Base-by-base conservation (phyloP, 2,888 invertebrate genomes). In the Icerya purchasi region DNA sequence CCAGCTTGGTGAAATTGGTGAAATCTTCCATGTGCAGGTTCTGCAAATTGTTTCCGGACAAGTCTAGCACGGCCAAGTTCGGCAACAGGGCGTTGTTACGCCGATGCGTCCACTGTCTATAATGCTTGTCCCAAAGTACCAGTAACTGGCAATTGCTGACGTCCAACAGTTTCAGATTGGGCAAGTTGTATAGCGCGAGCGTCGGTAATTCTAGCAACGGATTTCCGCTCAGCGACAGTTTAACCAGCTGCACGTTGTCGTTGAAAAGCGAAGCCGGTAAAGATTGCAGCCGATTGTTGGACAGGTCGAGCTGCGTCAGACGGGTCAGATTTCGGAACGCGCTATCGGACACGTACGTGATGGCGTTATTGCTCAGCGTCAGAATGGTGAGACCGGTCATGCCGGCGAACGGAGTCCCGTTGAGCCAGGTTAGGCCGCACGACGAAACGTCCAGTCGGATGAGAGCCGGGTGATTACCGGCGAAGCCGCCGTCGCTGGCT, bases 401-500 rank as follows among this genome's bases (percentile, higher is more conserved):
- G 1, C 81, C 78, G 64, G 78, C 77, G 68, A 87, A 80, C 0
- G 82, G 80, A 64, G 78, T 77, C 64, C 78, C 77, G 53, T 76
- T 76, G 59, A 83, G 72, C 61, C 75, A 75, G 56, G 77, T 76
- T 21, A 87, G 75, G 10, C 81, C 81, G 68, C 86, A 87, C 68
- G 82, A 78, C 2, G 83, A 80, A 21, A 85, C 80, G 65, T 86
- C 86, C 67, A 87, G 79, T 53, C 77, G 75, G 68, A 81, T 81
- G 61, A 82, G 77, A 63, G 78, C 79, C 67, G 78, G 80, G 67
- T 76, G 74, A 18, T 62, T 58, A n/a, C 65, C 66, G 50, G 61
- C 56, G 58, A 67, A 67, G 19, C 65, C 64, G n/a, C 61, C 59
- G 10, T 61, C 62, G 5, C 36, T 14, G 2, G 53, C 59, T 20